phyloP scores from a whole-genome alignment of 2,113 vertebrate genomes.

The Alces alces region DNA sequence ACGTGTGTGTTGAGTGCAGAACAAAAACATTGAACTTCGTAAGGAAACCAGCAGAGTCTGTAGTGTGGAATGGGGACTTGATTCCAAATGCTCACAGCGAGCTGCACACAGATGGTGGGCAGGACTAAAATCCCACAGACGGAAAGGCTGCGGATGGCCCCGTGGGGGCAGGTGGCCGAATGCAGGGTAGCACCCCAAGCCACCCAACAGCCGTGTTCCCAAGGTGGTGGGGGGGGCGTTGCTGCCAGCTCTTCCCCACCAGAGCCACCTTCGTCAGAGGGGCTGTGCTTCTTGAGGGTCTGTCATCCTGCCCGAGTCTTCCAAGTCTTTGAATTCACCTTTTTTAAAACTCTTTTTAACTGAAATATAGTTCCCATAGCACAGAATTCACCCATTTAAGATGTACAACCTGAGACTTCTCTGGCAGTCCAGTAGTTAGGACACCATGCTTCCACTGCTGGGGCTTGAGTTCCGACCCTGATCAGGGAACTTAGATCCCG shows the following conservation, averaged over 20 bases:
- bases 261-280: not conserved
- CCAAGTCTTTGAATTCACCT: not conserved
- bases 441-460: not conserved
- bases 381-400: not conserved
- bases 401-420: not conserved
- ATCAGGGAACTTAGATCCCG: not conserved
- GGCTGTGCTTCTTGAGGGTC: not conserved
- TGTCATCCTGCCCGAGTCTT: not conserved
- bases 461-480: not conserved
- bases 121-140: not conserved
- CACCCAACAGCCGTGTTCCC: not conserved
- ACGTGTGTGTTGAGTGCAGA: not conserved
- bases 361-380: not conserved
- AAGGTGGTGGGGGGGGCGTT: fast-evolving
- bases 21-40: not conserved
- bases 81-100: not conserved
- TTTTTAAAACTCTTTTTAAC: not conserved
- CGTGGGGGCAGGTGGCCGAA: not conserved
- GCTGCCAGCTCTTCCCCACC: not conserved
- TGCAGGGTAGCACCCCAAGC: not conserved
- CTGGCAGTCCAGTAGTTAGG: not conserved
- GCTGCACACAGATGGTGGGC: not conserved
- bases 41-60: not conserved
- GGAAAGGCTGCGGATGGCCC: not conserved
- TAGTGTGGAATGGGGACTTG: not conserved